phyloP scores from a whole-genome alignment of 2,888 invertebrate species.

The Cistogaster globosa region DNA sequence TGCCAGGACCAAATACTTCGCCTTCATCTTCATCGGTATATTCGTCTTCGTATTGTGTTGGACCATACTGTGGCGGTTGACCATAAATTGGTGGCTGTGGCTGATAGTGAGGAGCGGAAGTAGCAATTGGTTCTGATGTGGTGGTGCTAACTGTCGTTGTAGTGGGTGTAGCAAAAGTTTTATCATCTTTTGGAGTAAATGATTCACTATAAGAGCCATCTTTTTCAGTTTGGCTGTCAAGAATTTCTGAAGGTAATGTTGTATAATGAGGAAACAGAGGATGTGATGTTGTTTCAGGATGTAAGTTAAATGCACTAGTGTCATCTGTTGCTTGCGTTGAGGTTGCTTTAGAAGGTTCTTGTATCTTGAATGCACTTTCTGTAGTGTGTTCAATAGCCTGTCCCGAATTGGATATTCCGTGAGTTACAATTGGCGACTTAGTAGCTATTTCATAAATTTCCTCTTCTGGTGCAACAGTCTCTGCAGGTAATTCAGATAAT shows the following conservation, averaged over 20 bases:
- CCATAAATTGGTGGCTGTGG: conserved; percentile 77
- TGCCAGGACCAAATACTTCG: conserved; percentile 92
- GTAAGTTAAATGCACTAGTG: conserved; percentile 64
- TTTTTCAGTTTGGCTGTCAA: conserved; percentile 74
- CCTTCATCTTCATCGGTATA: conserved; percentile 88
- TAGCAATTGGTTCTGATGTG: conserved; percentile 73
- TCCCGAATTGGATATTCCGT: conserved; percentile 40
- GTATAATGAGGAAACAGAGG: conserved; percentile 77
- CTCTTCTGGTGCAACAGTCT: conserved; percentile 6
- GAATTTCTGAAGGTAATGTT: conserved; percentile 69
- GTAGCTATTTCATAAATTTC: conserved; percentile 15
- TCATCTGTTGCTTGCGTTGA: conserved; percentile 69
- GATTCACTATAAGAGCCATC: conserved; percentile 57
- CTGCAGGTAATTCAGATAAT: conserved; percentile 53
- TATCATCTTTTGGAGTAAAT: conserved; percentile 48
- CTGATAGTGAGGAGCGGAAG: conserved; percentile 76
- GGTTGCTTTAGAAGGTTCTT: conserved; percentile 34
- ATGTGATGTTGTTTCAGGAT: conserved; percentile 74
- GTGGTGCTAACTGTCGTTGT: conserved; percentile 70
- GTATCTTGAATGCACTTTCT: conserved; percentile 40
- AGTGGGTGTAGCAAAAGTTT: conserved; percentile 60
- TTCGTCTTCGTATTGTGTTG: conserved; percentile 85
- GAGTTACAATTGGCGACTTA: conserved; percentile 65
- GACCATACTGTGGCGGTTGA: conserved; percentile 79
- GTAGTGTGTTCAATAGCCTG: conserved; percentile 58